phyloP scores from a whole-genome alignment of 92 coral and sea anemone genomes.

The Bergia puertoricense region DNA sequence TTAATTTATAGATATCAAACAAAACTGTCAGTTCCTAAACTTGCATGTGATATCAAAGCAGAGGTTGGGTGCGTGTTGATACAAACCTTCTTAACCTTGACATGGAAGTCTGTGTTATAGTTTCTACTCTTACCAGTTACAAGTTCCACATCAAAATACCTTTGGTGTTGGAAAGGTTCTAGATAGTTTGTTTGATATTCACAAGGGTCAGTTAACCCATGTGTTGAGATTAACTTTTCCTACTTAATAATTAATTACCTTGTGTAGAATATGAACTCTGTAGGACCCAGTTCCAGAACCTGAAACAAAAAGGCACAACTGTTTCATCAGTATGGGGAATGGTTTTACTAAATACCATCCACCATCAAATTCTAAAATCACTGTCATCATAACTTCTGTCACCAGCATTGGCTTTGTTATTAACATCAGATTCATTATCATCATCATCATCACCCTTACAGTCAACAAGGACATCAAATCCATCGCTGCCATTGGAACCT shows the following conservation, averaged over 20 bases:
- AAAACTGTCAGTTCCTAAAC: not conserved
- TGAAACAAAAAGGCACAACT: slow-evolving; percentile 31
- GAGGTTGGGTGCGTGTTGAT: not conserved
- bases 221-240: not conserved
- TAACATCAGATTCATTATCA: too few relatives aligned
- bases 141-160: too few relatives aligned
- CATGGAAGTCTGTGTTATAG: not conserved
- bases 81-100: not conserved
- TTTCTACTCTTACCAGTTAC: not conserved
- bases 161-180: too few relatives aligned
- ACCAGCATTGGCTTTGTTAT: too few relatives aligned
- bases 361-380: not conserved
- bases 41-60: not conserved
- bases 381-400: not conserved
- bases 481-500: too few relatives aligned
- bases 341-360: not conserved
- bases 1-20: too few relatives aligned
- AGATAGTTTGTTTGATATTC: not conserved
- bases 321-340: not conserved
- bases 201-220: not conserved
- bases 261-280: slow-evolving; percentile 88
- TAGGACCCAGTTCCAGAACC: slow-evolving; percentile 80
- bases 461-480: too few relatives aligned
- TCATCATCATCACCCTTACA: too few relatives aligned
- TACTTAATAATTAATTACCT: slow-evolving; percentile 49